These are phyloP conservation scores for Camponotus vicinus DNA, from an alignment of 1,140 invertebrate genomes.

Conservation along the genomic window DNA sequence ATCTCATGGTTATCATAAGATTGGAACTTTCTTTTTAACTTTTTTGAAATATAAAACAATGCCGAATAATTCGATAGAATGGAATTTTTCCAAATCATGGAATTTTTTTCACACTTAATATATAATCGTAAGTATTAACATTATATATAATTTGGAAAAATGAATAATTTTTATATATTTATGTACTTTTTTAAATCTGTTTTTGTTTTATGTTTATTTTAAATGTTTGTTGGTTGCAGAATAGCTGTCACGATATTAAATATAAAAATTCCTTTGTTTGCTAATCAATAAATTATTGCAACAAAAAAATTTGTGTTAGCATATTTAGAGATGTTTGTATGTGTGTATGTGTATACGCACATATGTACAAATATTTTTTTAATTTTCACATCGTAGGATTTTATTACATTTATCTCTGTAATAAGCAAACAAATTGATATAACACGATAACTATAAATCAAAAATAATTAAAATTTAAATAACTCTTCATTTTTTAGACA, in stretches of 20 bases:
- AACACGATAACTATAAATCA: background rate
- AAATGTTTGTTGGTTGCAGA: background rate
- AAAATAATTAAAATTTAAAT: background rate
- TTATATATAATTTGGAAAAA: background rate
- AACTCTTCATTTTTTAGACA: background rate
- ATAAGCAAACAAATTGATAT: slow-evolving; percentile 1
- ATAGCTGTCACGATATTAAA: background rate
- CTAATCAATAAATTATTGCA: background rate
- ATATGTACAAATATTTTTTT: background rate
- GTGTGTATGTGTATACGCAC: no score
- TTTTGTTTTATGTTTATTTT: slow-evolving; percentile 18
- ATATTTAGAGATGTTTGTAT: background rate
- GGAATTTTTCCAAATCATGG: background rate
- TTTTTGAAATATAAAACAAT: background rate
- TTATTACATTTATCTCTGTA: background rate
- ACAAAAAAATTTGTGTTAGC: background rate
- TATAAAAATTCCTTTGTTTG: slow-evolving; percentile 6
- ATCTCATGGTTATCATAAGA: background rate
- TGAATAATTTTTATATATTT: background rate
- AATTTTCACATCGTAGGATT: background rate
- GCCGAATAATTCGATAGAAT: background rate
- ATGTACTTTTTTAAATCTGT: background rate
- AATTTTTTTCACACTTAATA: background rate
- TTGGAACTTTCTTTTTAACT: background rate
- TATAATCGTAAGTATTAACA: background rate